Evolutionary conservation across 2,113 vertebrate species (phyloP).

Genomic region (Mirounga angustirostris): DNA sequence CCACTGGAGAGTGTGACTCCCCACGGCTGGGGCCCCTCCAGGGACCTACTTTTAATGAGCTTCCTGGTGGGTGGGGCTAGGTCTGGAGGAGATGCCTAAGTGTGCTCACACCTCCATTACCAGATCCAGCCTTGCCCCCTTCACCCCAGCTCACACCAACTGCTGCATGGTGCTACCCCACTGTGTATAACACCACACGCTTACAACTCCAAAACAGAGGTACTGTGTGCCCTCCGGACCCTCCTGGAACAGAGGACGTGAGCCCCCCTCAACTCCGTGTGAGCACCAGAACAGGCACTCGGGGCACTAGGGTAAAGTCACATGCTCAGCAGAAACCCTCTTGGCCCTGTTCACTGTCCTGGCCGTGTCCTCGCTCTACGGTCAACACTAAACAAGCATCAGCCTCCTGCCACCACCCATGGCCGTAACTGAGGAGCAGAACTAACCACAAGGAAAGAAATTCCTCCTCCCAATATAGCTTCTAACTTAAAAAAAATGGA

Average conservation of each 20-base stretch:
- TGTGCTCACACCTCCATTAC: neutral
- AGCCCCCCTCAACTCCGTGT: neutral
- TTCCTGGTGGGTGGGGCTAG: neutral
- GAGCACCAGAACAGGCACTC: neutral
- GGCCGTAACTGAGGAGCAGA: rapidly evolving
- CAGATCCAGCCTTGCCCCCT: neutral
- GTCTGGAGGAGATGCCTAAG: neutral
- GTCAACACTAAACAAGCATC: neutral
- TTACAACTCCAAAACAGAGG: neutral
- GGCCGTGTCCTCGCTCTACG: neutral
- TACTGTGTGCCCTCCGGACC: neutral
- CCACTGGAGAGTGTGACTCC: neutral
- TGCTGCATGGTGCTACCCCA: neutral
- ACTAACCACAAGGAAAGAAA: neutral
- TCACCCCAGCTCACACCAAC: neutral
- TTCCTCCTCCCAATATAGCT: neutral
- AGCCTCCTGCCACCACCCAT: too few relatives aligned
- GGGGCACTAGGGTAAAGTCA: rapidly evolving
- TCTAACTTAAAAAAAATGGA: neutral
- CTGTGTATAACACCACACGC: rapidly evolving
- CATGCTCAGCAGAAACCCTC: too few relatives aligned
- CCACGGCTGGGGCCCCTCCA: neutral
- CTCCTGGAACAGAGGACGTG: rapidly evolving
- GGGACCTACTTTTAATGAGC: neutral
- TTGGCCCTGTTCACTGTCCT: neutral